These are phyloP conservation scores for Cyprinodon diabolis DNA, from an alignment of 2,797 vertebrate genomes.

Conservation along the genomic window DNA sequence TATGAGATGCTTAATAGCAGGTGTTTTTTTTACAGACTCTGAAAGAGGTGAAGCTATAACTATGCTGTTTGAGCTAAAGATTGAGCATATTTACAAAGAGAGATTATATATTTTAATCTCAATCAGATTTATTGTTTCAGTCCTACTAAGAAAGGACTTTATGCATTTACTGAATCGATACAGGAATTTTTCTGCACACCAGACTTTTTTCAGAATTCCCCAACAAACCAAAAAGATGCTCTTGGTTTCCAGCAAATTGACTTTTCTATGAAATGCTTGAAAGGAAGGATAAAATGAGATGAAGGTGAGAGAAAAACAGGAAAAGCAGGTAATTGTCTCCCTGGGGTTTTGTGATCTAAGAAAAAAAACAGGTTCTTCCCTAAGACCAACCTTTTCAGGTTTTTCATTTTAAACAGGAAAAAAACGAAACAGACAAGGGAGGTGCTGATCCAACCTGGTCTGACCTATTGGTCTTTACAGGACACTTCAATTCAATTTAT, in stretches of 20 bases:
- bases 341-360: slow-evolving; percentile 48
- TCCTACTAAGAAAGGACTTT: neutral
- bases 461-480: slow-evolving; percentile 29
- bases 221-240: neutral
- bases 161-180: neutral
- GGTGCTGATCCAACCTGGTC: slow-evolving; percentile 47
- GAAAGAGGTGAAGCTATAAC: no score
- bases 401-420: slow-evolving; percentile 31
- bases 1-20: no score
- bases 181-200: slow-evolving; percentile 1
- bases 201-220: slow-evolving; percentile 1
- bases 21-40: no score
- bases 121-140: neutral
- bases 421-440: slow-evolving; percentile 33
- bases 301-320: slow-evolving; percentile 29
- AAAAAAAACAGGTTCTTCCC: slow-evolving; percentile 17
- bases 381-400: neutral
- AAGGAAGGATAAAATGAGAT: slow-evolving; percentile 18
- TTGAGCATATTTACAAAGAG: no score
- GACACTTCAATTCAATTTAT: slow-evolving; percentile 3
- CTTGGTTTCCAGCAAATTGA: slow-evolving; percentile 28
- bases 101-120: no score
- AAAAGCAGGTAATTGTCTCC: slow-evolving; percentile 63
- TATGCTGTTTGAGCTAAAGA: no score
- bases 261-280: slow-evolving; percentile 41